These are phyloP conservation scores for Poeciliopsis turrubarensis DNA, from an alignment of 2,113 vertebrate species.

Conservation along the genomic window DNA sequence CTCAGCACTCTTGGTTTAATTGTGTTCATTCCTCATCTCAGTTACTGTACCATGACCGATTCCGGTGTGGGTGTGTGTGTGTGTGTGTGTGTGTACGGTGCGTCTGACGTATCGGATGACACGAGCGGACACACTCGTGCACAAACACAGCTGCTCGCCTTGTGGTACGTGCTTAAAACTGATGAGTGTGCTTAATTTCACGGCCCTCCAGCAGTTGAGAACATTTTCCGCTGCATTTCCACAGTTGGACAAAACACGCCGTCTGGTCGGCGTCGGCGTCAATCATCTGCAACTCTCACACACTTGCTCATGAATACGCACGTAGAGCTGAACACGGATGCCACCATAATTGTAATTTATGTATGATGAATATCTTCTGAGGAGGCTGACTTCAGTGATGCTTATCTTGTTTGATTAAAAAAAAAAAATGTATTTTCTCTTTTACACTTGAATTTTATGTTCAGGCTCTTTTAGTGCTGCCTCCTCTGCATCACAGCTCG, in stretches of 20 bases:
- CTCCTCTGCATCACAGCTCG: not conserved
- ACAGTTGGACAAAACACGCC: not conserved
- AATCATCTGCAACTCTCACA: not conserved
- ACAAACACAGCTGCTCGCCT: slow-evolving; percentile 7
- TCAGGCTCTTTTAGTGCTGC: not conserved
- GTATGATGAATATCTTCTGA: not conserved
- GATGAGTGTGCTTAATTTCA: slow-evolving; percentile 2
- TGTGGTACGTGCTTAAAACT: not conserved
- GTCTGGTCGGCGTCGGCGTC: not conserved
- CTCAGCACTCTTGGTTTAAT: slow-evolving; percentile 11
- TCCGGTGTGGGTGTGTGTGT: not conserved
- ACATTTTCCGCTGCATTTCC: not conserved
- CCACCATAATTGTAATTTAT: not conserved
- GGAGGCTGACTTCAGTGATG: not conserved
- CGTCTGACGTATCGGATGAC: not conserved
- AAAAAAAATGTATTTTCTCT: not conserved
- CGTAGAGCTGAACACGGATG: not conserved
- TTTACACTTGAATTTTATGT: not conserved
- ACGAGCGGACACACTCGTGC: not conserved
- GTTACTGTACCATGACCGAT: slow-evolving; percentile 2
- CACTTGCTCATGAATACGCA: not conserved
- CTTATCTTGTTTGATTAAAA: not conserved
- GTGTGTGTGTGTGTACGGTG: not conserved
- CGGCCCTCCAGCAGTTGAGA: not conserved
- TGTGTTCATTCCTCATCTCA: slow-evolving; percentile 7